phyloP scores from a whole-genome alignment of 2,888 invertebrate species.

The Hydroisotoma schaefferi region DNA sequence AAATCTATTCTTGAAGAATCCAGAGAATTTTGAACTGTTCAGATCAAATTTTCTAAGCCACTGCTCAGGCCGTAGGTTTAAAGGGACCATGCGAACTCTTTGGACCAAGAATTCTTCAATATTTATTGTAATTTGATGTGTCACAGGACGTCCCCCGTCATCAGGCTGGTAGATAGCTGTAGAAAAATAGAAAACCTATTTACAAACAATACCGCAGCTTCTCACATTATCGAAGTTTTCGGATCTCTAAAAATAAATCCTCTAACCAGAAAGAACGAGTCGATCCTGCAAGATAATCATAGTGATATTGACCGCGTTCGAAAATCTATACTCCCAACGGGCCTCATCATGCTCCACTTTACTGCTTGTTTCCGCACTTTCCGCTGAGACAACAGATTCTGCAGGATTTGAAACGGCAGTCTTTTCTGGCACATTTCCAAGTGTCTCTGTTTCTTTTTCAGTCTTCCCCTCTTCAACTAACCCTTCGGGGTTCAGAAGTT shows the following conservation, averaged over 20 bases:
- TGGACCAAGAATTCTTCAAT: constrained; percentile 10
- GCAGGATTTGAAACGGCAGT: neutral
- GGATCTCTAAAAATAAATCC: too few relatives aligned
- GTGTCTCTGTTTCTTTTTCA: neutral
- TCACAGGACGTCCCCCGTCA: neutral
- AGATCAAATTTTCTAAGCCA: constrained; percentile 8
- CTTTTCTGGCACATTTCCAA: neutral
- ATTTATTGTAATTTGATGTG: constrained; percentile 8
- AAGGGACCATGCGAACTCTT: neutral
- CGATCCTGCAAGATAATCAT: constrained; percentile 5
- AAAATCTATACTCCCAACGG: neutral
- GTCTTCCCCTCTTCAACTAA: neutral
- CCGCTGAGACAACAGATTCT: too few relatives aligned
- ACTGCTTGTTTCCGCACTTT: neutral
- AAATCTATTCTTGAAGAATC: constrained; percentile 10
- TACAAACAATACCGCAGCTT: too few relatives aligned
- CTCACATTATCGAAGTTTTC: too few relatives aligned
- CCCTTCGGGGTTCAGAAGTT: neutral
- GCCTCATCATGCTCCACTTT: neutral
- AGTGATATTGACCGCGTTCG: constrained; percentile 5
- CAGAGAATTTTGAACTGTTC: constrained; percentile 6
- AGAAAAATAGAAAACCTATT: neutral
- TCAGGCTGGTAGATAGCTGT: neutral
- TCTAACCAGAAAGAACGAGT: neutral
- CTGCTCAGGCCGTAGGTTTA: neutral